Conservation (phyloP, 2,888 invertebrate species). For the Coelopa pilipes region DNA sequence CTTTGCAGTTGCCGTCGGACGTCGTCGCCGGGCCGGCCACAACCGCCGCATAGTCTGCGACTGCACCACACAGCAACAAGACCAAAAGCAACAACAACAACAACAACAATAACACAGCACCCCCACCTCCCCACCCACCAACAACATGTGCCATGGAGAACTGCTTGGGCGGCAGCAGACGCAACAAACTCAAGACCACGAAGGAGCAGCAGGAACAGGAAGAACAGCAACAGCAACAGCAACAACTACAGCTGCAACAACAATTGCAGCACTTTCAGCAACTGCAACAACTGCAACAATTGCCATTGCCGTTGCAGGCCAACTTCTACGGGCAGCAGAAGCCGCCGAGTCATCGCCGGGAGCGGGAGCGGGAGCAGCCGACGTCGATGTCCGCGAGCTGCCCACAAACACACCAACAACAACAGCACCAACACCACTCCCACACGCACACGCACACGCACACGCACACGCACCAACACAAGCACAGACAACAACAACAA, state of each 20-base stretch:
- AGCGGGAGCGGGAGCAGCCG: conserved; percentile 43
- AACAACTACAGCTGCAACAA: conserved; percentile 39
- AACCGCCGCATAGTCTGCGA: too few species aligned
- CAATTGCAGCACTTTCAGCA: conserved; percentile 48
- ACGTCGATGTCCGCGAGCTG: conserved; percentile 35
- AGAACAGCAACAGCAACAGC: conserved; percentile 47
- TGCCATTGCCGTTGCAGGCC: conserved; percentile 42
- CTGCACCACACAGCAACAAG: too few species aligned
- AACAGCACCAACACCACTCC: conserved; percentile 39
- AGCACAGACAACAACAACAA: conserved; percentile 34
- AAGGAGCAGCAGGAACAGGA: conserved; percentile 46
- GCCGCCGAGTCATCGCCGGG: conserved; percentile 50
- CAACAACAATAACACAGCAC: background rate
- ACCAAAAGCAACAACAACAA: too few species aligned
- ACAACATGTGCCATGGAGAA: conserved; percentile 66
- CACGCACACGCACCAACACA: conserved; percentile 36
- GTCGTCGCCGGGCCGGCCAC: background rate
- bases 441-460: conserved; percentile 45
- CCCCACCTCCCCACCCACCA: background rate
- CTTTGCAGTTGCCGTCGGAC: background rate
- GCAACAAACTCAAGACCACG: conserved; percentile 50
- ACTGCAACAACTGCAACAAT: conserved; percentile 41
- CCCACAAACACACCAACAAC: conserved; percentile 45
- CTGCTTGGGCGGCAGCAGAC: conserved; percentile 64
- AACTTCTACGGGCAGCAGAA: conserved; percentile 50